A percentile compares a stretch with the other conserved stretches of the same genome.
Evolutionary conservation across 2,797 vertebrate genomes (phyloP).

Genomic region (Taeniopygia guttata): DNA sequence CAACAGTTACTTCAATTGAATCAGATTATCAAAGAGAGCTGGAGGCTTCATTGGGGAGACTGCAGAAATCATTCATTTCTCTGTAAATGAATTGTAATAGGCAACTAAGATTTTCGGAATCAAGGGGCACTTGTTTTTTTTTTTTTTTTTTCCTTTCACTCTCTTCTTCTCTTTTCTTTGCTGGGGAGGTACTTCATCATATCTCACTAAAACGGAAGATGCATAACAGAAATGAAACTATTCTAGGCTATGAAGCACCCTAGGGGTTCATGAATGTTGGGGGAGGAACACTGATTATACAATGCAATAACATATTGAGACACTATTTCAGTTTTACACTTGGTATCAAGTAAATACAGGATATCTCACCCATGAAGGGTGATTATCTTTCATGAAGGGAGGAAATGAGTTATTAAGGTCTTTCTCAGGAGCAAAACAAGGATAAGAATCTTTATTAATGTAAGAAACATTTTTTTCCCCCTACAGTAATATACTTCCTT

Average conservation of each 20-base stretch:
- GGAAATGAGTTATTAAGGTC: conserved; percentile 72
- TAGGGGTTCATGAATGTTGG: conserved; percentile 68
- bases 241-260: conserved; percentile 70
- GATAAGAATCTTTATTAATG: conserved; percentile 63
- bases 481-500: conserved; percentile 53
- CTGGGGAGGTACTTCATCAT: conserved; percentile 64
- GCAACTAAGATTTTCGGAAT: conserved; percentile 56
- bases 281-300: conserved; percentile 70
- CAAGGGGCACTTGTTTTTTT: neutral
- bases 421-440: conserved; percentile 65
- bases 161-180: neutral
- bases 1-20: conserved; percentile 34
- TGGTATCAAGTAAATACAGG: conserved; percentile 72
- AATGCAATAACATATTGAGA: conserved; percentile 70
- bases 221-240: conserved; percentile 52
- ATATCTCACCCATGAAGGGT: conserved; percentile 78
- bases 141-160: neutral
- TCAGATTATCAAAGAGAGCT: conserved; percentile 41
- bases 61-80: conserved; percentile 56
- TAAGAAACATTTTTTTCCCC: conserved; percentile 28
- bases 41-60: conserved; percentile 15
- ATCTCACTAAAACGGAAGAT: conserved; percentile 65
- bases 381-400: conserved; percentile 72
- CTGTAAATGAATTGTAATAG: conserved; percentile 57
- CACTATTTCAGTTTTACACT: conserved; percentile 72